These are phyloP conservation scores for Amphiprion percula DNA, from an alignment of 2,113 vertebrate genomes.

Conservation along the genomic window DNA sequence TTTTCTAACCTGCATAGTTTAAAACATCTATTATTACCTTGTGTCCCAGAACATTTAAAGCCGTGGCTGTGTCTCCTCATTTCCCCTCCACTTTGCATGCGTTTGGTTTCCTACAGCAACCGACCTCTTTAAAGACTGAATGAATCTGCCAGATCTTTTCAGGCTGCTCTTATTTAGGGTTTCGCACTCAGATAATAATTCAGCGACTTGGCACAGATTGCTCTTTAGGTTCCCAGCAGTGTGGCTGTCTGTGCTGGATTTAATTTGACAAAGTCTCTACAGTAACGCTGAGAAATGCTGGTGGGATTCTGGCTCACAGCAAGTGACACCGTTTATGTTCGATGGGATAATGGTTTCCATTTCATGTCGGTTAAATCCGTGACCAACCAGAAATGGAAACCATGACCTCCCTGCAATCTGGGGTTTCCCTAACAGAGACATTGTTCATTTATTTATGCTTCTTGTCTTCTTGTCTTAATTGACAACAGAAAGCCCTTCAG, in stretches of 20 bases:
- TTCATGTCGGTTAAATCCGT: slow-evolving; percentile 40
- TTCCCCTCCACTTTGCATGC: slow-evolving; percentile 38
- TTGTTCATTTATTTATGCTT: slow-evolving; percentile 22
- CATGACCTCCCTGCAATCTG: slow-evolving; percentile 5
- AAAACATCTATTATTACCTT: background rate
- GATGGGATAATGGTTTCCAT: slow-evolving; percentile 44
- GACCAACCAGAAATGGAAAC: slow-evolving; percentile 38
- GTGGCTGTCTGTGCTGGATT: slow-evolving; percentile 13
- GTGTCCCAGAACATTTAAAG: background rate
- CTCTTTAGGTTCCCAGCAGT: slow-evolving; percentile 47
- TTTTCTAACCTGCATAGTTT: background rate
- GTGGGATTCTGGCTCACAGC: slow-evolving; percentile 16
- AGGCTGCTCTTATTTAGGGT: slow-evolving; percentile 53
- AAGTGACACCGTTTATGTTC: slow-evolving; percentile 31
- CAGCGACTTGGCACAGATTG: slow-evolving; percentile 41
- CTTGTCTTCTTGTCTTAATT: slow-evolving; percentile 9
- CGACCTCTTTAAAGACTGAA: slow-evolving; percentile 29
- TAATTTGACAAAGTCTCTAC: slow-evolving; percentile 39
- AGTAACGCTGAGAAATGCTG: slow-evolving; percentile 40
- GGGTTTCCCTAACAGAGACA: background rate
- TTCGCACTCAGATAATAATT: slow-evolving; percentile 47
- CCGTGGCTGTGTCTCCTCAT: slow-evolving; percentile 12
- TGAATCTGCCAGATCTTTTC: slow-evolving; percentile 58
- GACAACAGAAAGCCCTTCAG: slow-evolving; percentile 22
- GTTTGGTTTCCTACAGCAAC: slow-evolving; percentile 58